A percentile compares a stretch with the other conserved stretches of the same genome.
Conservation (phyloP, 1,140 invertebrate genomes). For the Ctenoplectra terminalis region DNA sequence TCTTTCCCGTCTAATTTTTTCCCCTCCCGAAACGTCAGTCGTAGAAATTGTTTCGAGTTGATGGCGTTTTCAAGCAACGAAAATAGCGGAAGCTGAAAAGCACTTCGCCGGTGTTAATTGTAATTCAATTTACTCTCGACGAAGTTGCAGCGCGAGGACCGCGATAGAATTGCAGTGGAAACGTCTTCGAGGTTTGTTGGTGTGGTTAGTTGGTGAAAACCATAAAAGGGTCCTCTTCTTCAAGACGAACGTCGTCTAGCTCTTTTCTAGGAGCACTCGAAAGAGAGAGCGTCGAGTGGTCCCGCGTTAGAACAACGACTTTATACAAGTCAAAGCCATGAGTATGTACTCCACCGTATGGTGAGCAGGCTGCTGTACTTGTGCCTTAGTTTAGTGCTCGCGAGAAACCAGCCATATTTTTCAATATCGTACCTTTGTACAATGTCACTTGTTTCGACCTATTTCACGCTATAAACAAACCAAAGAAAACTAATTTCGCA, state of each 20-base stretch:
- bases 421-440: neutral
- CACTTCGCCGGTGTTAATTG: slow-evolving; percentile 38
- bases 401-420: slow-evolving; percentile 19
- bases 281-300: slow-evolving; percentile 37
- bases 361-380: slow-evolving; percentile 41
- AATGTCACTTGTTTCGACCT: neutral
- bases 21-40: neutral
- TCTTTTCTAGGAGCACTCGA: slow-evolving; percentile 49
- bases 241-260: slow-evolving; percentile 39
- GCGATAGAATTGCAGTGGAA: slow-evolving; percentile 1
- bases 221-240: slow-evolving; percentile 44
- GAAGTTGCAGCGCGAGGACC: neutral
- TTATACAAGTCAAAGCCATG: slow-evolving; percentile 56
- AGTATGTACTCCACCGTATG: slow-evolving; percentile 42
- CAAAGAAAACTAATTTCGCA: neutral
- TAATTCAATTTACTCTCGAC: slow-evolving; percentile 37
- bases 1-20: neutral
- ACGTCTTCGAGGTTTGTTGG: slow-evolving; percentile 12
- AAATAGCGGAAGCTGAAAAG: slow-evolving; percentile 16
- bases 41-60: neutral
- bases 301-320: slow-evolving; percentile 50
- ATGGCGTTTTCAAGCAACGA: slow-evolving; percentile 7
- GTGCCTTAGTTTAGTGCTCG: slow-evolving; percentile 8
- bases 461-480: neutral
- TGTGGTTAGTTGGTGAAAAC: slow-evolving; percentile 27